Evolutionary conservation across 2,113 vertebrate species (phyloP).

Genomic region (Gymnarchus niloticus): DNA sequence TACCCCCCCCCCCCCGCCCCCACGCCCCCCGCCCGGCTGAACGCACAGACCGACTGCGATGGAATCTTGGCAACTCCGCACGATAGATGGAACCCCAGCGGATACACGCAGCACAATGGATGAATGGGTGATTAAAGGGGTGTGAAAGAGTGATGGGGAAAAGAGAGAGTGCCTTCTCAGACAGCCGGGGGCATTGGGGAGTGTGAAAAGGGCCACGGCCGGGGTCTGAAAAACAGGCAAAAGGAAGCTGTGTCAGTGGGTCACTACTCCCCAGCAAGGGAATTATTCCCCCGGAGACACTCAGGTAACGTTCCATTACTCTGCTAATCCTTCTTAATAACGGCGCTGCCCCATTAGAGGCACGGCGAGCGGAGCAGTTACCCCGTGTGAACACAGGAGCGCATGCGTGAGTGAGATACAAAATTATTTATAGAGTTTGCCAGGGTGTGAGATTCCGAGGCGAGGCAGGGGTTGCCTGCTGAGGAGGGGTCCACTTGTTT

Average conservation of each 20-base stretch:
- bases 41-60: conserved; percentile 56
- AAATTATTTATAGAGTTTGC: not conserved
- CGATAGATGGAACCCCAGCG: conserved; percentile 67
- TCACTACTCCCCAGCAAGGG: conserved; percentile 28
- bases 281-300: conserved; percentile 58
- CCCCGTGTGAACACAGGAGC: conserved; percentile 47
- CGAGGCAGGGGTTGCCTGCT: not conserved
- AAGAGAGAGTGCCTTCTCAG: conserved; percentile 63
- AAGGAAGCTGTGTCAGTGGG: not conserved
- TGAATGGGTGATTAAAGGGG: conserved; percentile 70
- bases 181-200: conserved; percentile 50
- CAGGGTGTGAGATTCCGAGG: not conserved
- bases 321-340: conserved; percentile 65
- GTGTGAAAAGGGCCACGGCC: conserved; percentile 35
- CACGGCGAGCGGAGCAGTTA: conserved; percentile 48
- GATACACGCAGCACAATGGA: conserved; percentile 61
- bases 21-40: conserved; percentile 42
- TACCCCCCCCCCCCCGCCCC: conserved; percentile 40
- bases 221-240: not conserved
- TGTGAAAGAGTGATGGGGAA: conserved; percentile 70
- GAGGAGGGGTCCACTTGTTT: conserved; percentile 14
- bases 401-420: conserved; percentile 17
- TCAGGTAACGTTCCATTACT: conserved; percentile 68
- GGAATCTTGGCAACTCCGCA: conserved; percentile 63
- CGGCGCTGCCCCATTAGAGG: conserved; percentile 59